phyloP scores from a whole-genome alignment of 2,113 vertebrate species.

The Podarcis cretensis region DNA sequence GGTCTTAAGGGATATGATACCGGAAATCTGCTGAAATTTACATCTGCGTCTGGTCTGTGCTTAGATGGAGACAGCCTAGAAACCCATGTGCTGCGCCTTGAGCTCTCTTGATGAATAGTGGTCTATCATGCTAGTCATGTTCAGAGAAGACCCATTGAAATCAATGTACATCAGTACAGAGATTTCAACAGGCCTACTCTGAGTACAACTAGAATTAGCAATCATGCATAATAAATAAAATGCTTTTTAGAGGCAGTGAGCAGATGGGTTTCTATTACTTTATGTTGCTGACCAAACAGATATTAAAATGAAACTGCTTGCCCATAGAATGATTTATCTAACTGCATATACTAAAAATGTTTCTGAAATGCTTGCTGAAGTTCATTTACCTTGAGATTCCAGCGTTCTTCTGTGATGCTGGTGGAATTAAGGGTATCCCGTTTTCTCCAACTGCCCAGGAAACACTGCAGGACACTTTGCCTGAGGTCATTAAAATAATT shows the following conservation, averaged over 20 bases:
- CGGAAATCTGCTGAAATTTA: background rate
- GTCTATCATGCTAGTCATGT: too few species aligned
- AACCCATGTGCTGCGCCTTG: background rate
- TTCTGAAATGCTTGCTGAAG: background rate
- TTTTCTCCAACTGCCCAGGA: constrained; percentile 91
- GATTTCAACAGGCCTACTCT: too few species aligned
- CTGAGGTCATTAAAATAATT: constrained; percentile 91
- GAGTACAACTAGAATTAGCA: too few species aligned
- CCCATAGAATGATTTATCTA: background rate
- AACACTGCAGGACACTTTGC: constrained; percentile 89
- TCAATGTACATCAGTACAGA: too few species aligned
- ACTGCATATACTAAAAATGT: background rate
- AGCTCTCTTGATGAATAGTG: background rate
- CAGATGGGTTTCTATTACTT: background rate
- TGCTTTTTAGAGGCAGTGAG: background rate
- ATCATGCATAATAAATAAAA: background rate
- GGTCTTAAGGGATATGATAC: background rate
- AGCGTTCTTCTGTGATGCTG: constrained; percentile 76
- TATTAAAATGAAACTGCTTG: background rate
- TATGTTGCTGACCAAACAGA: background rate
- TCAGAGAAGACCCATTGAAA: too few species aligned
- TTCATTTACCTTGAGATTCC: constrained; percentile 81
- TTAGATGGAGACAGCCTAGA: too few species aligned
- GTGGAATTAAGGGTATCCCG: constrained; percentile 86
- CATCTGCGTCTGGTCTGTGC: too few species aligned